These are phyloP conservation scores for Vesta saturnalis DNA, from an alignment of 2,888 invertebrate genomes.

Conservation along the genomic window DNA sequence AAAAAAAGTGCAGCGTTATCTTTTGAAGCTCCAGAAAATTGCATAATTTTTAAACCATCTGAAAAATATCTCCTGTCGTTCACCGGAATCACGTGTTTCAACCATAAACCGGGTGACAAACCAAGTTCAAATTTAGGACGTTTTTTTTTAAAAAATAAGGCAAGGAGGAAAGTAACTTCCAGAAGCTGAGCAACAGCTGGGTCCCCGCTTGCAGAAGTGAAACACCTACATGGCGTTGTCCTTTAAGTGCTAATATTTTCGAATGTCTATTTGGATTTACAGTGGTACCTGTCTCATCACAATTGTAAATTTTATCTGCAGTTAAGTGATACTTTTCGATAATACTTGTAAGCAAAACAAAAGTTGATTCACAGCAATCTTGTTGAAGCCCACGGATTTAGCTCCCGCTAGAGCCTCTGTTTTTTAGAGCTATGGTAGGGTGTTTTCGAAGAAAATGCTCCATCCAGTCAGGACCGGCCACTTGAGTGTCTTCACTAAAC, in stretches of 20 bases:
- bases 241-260: background rate
- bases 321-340: background rate
- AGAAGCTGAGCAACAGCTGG: background rate
- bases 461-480: too few relatives aligned
- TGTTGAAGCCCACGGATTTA: background rate
- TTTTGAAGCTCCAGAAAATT: background rate
- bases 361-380: background rate
- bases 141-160: too few relatives aligned
- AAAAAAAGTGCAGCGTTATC: background rate
- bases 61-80: background rate
- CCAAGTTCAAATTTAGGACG: background rate
- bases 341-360: background rate
- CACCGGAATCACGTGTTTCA: background rate
- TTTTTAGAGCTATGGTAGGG: background rate
- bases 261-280: too few relatives aligned
- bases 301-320: too few relatives aligned
- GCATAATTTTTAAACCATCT: background rate
- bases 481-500: too few relatives aligned
- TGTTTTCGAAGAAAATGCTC: too few relatives aligned
- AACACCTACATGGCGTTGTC: background rate
- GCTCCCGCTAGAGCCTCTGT: background rate
- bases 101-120: too few relatives aligned
- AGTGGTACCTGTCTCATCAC: too few relatives aligned
- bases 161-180: background rate
- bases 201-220: background rate